phyloP scores from a whole-genome alignment of 2,797 vertebrate genomes.

The Mormyrus hasselquistii region DNA sequence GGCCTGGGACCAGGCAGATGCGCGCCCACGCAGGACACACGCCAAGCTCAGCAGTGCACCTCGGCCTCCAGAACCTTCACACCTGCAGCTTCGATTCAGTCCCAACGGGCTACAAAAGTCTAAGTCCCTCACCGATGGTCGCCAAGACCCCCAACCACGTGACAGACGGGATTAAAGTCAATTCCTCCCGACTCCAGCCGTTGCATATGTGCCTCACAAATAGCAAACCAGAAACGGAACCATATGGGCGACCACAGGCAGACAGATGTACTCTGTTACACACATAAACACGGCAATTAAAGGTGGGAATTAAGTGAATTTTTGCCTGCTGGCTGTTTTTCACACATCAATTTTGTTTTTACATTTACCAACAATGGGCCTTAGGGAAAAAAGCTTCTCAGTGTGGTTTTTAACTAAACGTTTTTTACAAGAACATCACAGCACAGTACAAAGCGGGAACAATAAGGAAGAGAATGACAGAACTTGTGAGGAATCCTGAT shows the following conservation, averaged over 20 bases:
- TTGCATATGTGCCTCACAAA: neutral
- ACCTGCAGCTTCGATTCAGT: neutral
- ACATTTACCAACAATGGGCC: neutral
- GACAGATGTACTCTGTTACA: neutral
- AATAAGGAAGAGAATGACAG: neutral
- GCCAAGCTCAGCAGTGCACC: neutral
- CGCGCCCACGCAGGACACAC: neutral
- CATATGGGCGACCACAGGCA: neutral
- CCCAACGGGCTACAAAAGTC: neutral
- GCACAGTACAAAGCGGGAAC: neutral
- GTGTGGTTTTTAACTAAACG: neutral
- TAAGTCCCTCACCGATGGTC: neutral
- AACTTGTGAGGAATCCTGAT: neutral
- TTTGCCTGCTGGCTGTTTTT: neutral
- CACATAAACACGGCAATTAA: neutral
- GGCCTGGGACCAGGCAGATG: neutral
- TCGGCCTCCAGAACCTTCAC: neutral
- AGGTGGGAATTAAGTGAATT: neutral
- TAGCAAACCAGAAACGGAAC: neutral
- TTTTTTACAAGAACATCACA: neutral
- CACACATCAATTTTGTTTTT: neutral
- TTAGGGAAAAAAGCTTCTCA: neutral
- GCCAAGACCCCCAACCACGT: neutral
- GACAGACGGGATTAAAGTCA: neutral
- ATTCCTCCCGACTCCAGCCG: neutral